Base-by-base conservation (phyloP, 2,797 vertebrate species). In the Antrozous pallidus region DNA sequence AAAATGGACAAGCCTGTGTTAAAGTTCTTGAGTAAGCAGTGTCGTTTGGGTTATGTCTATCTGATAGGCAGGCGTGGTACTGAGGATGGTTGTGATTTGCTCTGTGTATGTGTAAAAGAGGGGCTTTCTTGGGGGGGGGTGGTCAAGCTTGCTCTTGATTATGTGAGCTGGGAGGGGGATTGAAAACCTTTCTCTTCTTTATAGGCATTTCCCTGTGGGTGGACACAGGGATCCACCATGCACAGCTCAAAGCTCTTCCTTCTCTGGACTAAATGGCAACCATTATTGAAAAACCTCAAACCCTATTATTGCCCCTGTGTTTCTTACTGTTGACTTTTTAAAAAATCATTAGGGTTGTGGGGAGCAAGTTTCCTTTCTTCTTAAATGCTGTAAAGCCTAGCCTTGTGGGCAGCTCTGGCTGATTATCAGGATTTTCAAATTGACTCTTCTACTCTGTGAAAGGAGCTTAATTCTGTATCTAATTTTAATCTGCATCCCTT, bases 381-480 rank as follows among this genome's bases (percentile, higher is more conserved):
- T 97, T 96, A 96, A 95, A 97, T 94, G 70, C 61, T 71, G 22
- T 71, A 93, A 96, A 95, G 42, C 91, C 88, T 96, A 97, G 58
- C 69, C 95, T 96, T 73, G 74, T 90, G 47, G 94, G 75, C n/a
- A 94, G 70, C 73, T 94, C 82, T 71, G 67, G 69, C 83, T 96
- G 69, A 93, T 94, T 97, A 96, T 96, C 92, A 92, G 42, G 88
- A 51, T 97, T 97, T 95, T 94, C 91, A 77, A 90, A 94, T 61
- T 77, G 93, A 88, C 73, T 95, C 75, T 90, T 97, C 83, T 91
- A 87, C 51, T 91, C 14, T 79, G 74, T 89, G 42, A 85, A 94
- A 79, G 56, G 73, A 96, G 97, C 38, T 94, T 91, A 97, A 98
- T 97, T 95, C 88, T 0, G 31, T 93, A 95, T 97, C 96, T 95